A percentile compares a stretch with the other conserved stretches of the same genome.
phyloP scores from a whole-genome alignment of 2,888 invertebrate genomes.

The Apoda limacodes region DNA sequence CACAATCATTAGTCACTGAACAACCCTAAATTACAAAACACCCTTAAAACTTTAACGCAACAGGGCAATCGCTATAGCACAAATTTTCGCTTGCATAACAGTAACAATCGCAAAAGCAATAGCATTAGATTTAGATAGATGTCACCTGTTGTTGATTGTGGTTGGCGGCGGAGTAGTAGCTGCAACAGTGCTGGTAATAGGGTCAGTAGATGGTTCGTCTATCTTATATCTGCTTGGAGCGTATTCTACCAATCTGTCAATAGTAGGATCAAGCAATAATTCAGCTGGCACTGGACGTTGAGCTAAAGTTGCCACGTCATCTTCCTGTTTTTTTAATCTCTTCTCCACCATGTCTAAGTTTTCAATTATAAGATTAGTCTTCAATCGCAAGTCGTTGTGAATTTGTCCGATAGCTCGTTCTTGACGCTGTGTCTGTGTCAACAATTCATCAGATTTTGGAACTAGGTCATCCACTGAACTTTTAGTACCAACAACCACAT shows the following conservation, averaged over 20 bases:
- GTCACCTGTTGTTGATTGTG: conserved; percentile 51
- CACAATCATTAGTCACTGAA: conserved; percentile 51
- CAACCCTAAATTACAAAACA: too few species aligned
- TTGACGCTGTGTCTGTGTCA: conserved; percentile 88
- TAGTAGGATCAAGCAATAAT: conserved; percentile 77
- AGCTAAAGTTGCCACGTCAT: conserved; percentile 82
- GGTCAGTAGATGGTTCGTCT: conserved; percentile 49
- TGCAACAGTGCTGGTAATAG: conserved; percentile 44
- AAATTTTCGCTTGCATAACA: neutral
- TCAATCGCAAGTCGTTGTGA: conserved; percentile 82
- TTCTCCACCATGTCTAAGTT: conserved; percentile 89
- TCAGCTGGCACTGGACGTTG: conserved; percentile 82
- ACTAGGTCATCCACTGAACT: conserved; percentile 87
- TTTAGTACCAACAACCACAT: conserved; percentile 89
- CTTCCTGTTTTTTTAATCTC: conserved; percentile 85
- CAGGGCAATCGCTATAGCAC: conserved; percentile 9
- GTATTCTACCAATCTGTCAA: conserved; percentile 83
- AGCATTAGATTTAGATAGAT: conserved; percentile 31
- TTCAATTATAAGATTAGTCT: conserved; percentile 88
- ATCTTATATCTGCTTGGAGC: conserved; percentile 76
- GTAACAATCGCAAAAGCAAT: neutral
- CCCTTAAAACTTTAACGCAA: too few species aligned
- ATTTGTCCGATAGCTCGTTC: conserved; percentile 89
- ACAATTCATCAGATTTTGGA: conserved; percentile 86
- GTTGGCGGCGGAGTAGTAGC: conserved; percentile 40